Base-by-base conservation (phyloP, 2,113 vertebrate species). In the Tragulus kanchil region DNA sequence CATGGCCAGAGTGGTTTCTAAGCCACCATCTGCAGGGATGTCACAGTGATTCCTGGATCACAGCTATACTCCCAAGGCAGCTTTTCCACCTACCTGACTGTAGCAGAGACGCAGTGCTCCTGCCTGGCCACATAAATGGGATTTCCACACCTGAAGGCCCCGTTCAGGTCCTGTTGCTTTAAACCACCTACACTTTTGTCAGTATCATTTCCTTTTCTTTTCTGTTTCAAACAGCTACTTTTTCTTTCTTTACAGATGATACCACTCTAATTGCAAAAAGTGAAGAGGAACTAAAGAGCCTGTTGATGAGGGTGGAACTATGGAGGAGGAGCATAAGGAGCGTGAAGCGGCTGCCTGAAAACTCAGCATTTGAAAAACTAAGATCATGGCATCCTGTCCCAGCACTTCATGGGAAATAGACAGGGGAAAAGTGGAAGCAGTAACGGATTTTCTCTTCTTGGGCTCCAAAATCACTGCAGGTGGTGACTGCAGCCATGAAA, bases 161-260 rank as follows among this genome's bases (percentile, higher is more conserved):
- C 17, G 14, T 11, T 16, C 3, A 10, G n/a, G 19, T 50, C 64
- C 67, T 64, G 10, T 23, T 28, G 11, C n/a, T 52, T 14, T 48
- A 89, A 90, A 85, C 13, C 71, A 7, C 17, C 59, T 45, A 31
- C 17, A 17, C 21, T 73, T 65, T 86, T 52, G 11, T 36, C 85
- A 90, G 7, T 23, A 71, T 59, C 48, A 10, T 64, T 52, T 2
- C 6, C 50, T 77, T 17, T 73, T 50, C 26, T 89, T 65, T 89
- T 83, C 61, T 96, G 7, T 64, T 90, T 61, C 71, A 95, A 96
- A 93, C 19, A 56, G 42, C 45, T 25, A 25, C 3, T 31, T 81
- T 81, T 65, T 58, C 6, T 61, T 31, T 73, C 69, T 73, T 73
- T 45, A 45, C 36, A 73, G 36, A 73, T 73, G 69, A 73, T 45